Evolutionary conservation across 2,113 vertebrate genomes (phyloP), one percentile per base, ranked within the genome.

Genomic region (Phrynosoma platyrhinos): DNA sequence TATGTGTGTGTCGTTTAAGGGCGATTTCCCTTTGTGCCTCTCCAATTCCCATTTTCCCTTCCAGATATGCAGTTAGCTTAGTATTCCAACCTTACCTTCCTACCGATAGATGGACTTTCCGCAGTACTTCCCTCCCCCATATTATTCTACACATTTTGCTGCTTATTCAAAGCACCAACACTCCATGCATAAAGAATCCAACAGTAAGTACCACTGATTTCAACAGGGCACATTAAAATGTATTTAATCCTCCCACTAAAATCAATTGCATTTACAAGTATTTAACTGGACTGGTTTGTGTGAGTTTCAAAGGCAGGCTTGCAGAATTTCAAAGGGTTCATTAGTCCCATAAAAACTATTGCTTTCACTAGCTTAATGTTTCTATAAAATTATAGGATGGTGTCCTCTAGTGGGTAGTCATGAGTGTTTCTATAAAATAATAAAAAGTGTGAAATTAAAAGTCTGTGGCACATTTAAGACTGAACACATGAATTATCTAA

Each of bases 351-450:
- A 12, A 1, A 30, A 40, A 4, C 32, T n/a, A 64, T 2, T 16
- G 5, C 6, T 47, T 85, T 85, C 74, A 30, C 84, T n/a, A 40
- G n/a, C 62, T 68, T 69, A 69, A 66, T 25, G 25, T 79, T 79
- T 66, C 62, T 69, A 14, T 20, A 27, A 30, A 8, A 10, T 78
- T 77, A 36, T 78, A 30, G n/a, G 30, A 69, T 55, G 40, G 80
- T 36, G 47, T 25, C 87, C 74, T 88, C 87, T 68, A 77, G 42
- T 78, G 87, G 86, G 25, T 20, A 14, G 3, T 30, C 14, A 30
- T 83, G 80, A 68, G 62, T 53, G 53, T 55, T 83, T 82, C 72
- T 52, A 55, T 10, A 32, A 71, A 69, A 52, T 9, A 14, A 68
- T 6, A 21, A 62, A 52, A 53, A 12, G 23, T 5, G 32, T 75